These are phyloP conservation scores for Mesorhabditis spiculigera DNA, from an alignment of 2,888 invertebrate species.

Conservation along the genomic window DNA sequence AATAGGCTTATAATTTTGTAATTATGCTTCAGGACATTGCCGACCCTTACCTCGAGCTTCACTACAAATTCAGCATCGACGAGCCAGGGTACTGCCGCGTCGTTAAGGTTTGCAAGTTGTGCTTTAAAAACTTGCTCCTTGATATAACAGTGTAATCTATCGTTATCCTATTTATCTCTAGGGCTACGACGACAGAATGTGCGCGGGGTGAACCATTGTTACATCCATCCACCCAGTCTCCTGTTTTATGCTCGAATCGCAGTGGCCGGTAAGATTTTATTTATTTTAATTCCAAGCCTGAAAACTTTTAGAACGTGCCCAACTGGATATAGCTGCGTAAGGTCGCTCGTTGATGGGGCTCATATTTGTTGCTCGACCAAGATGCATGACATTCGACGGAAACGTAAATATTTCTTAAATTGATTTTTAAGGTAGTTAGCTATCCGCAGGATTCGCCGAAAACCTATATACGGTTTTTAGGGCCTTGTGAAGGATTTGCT, in stretches of 20 bases:
- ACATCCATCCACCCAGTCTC: constrained; percentile 38
- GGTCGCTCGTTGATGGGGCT: constrained; percentile 5
- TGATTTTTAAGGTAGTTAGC: no score
- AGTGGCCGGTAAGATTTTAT: neutral
- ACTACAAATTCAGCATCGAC: neutral
- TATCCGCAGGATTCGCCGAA: no score
- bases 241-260: constrained; percentile 28
- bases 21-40: no score
- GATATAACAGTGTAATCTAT: neutral
- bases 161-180: neutral
- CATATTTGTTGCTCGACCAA: constrained; percentile 32
- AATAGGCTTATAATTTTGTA: no score
- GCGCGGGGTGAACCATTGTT: constrained; percentile 35
- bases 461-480: neutral
- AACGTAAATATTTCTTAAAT: neutral
- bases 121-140: neutral
- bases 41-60: neutral
- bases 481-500: constrained; percentile 29
- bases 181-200: constrained; percentile 21
- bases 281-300: no score
- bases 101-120: neutral
- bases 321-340: constrained; percentile 11
- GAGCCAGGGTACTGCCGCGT: neutral
- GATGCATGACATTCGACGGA: constrained; percentile 15
- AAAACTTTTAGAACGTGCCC: neutral